A percentile compares a stretch with the other conserved stretches of the same genome.
phyloP scores from a whole-genome alignment of 2,888 invertebrate species.

The Acronicta alni region DNA sequence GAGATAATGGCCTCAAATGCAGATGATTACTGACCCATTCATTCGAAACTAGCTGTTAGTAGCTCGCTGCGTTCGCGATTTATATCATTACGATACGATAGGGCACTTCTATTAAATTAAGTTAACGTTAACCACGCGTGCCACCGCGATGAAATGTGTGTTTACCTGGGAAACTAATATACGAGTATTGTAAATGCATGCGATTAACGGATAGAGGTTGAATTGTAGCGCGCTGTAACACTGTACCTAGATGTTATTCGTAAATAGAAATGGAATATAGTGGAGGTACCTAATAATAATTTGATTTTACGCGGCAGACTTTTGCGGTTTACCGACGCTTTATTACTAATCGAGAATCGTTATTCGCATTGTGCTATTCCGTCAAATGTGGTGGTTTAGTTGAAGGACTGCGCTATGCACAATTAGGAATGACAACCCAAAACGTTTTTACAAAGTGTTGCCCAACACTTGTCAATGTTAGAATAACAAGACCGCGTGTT shows the following conservation, averaged over 20 bases:
- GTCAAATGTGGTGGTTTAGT: conserved; percentile 31
- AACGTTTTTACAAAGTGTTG: conserved; percentile 17
- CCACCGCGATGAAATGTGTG: conserved; percentile 63
- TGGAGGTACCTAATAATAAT: conserved; percentile 62
- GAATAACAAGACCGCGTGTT: conserved; percentile 26
- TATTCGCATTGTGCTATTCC: conserved; percentile 37
- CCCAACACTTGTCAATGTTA: conserved; percentile 23
- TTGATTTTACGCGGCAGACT: conserved; percentile 60
- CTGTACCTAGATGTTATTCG: conserved; percentile 50
- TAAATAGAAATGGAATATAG: conserved; percentile 66
- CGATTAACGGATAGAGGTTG: conserved; percentile 55
- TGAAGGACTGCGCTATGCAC: conserved; percentile 17
- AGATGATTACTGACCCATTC: conserved; percentile 87
- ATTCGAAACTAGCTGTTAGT: conserved; percentile 82
- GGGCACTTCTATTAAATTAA: conserved; percentile 72
- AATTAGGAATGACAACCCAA: conserved; percentile 19
- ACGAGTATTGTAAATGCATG: conserved; percentile 59
- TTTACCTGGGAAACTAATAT: conserved; percentile 63
- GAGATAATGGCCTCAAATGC: conserved; percentile 87
- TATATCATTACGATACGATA: conserved; percentile 70
- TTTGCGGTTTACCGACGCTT: conserved; percentile 61
- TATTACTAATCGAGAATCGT: conserved; percentile 64
- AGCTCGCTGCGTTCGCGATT: conserved; percentile 71
- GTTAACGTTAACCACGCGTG: conserved; percentile 74
- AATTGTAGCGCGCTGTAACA: conserved; percentile 54